phyloP scores from a whole-genome alignment of 2,113 vertebrate genomes.

The Cryptotis parvus region DNA sequence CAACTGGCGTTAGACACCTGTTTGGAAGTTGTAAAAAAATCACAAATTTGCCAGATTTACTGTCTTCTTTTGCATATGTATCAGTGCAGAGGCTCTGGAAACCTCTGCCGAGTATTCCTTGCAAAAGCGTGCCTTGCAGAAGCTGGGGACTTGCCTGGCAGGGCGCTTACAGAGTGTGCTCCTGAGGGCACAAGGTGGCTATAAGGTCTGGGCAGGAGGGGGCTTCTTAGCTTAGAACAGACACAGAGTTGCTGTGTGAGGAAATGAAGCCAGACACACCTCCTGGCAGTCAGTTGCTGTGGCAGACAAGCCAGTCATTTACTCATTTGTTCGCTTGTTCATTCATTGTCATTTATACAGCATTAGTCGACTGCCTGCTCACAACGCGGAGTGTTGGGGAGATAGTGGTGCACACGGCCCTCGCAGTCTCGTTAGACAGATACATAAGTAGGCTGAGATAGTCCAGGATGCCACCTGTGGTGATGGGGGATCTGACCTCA shows the following conservation, averaged over 20 bases:
- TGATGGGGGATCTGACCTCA: not conserved
- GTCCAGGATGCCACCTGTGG: rapidly evolving
- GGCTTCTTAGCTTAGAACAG: not conserved
- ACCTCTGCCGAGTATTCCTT: not conserved
- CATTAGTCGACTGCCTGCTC: not conserved
- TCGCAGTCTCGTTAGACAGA: not conserved
- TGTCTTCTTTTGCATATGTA: conserved; percentile 52
- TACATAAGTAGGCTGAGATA: not conserved
- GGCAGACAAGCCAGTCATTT: not conserved
- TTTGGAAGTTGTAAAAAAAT: conserved; percentile 72
- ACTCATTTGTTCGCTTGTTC: not conserved
- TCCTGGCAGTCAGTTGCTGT: not conserved
- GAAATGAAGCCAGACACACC: not conserved
- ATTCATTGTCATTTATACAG: not conserved
- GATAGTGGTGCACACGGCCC: not conserved
- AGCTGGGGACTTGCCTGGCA: not conserved
- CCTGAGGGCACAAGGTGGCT: not conserved
- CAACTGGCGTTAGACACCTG: conserved; percentile 73
- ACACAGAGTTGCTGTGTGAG: not conserved
- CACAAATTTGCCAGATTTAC: conserved; percentile 74
- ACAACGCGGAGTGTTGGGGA: not conserved
- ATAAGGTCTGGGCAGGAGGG: not conserved
- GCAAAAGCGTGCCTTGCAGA: not conserved
- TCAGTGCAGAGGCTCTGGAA: not conserved
- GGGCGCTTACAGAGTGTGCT: not conserved